Percentiles rank a stretch among this genome's conserved stretches.
phyloP scores from a whole-genome alignment of 2,113 vertebrate genomes.

The Melanocharis versteri region DNA sequence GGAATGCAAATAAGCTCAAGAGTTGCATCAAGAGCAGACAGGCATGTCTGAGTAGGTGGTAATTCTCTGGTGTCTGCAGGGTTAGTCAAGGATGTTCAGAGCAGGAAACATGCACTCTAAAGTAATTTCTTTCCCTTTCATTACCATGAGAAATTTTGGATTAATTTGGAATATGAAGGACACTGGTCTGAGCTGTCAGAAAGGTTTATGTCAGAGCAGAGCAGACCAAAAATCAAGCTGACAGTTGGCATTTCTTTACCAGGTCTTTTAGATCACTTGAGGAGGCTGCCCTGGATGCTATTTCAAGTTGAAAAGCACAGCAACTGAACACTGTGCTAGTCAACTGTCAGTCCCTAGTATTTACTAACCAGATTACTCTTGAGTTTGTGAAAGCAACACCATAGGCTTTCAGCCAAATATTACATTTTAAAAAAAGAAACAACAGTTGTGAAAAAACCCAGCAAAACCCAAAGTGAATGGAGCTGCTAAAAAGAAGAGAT shows the following conservation, averaged over 20 bases:
- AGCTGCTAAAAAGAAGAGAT: not conserved
- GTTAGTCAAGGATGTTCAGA: slow-evolving; percentile 32
- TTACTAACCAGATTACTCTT: not conserved
- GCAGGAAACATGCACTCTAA: not conserved
- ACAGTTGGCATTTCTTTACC: slow-evolving; percentile 56
- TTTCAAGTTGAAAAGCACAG: slow-evolving; percentile 28
- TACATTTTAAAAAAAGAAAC: not conserved
- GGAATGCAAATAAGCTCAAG: not conserved
- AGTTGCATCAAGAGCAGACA: not conserved
- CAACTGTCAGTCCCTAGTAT: not conserved
- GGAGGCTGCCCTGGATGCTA: not conserved
- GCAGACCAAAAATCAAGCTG: slow-evolving; percentile 38
- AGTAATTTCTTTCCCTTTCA: slow-evolving; percentile 30
- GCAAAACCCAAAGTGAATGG: not conserved
- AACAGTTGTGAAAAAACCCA: not conserved
- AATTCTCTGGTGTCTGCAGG: slow-evolving; percentile 36
- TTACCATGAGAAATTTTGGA: slow-evolving; percentile 26
- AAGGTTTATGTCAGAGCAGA: slow-evolving; percentile 38
- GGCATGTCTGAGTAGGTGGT: not conserved
- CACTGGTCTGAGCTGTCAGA: slow-evolving; percentile 36
- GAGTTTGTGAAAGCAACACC: not conserved
- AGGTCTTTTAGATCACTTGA: slow-evolving; percentile 30
- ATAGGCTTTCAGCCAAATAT: slow-evolving; percentile 6
- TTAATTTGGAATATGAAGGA: slow-evolving; percentile 49
- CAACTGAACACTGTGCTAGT: not conserved